A percentile compares a stretch with the other conserved stretches of the same genome.
These are phyloP conservation scores for Onychomys leucogaster DNA, from an alignment of 2,797 vertebrate species.

Conservation along the genomic window DNA sequence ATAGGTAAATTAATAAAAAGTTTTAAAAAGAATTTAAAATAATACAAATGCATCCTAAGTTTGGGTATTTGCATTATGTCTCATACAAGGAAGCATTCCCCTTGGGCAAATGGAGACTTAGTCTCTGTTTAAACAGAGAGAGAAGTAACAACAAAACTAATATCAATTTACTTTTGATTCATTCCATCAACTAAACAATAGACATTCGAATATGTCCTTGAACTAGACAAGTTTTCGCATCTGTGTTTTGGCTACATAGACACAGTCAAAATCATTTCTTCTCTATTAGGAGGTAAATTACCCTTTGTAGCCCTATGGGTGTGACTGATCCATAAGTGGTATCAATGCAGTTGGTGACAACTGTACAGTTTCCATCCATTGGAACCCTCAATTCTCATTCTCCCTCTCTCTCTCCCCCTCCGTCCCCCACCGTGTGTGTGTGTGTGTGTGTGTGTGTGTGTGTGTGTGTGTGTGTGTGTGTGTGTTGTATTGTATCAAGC, in stretches of 20 bases:
- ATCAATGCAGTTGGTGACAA: not conserved
- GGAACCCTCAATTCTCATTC: not conserved
- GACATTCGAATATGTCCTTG: not conserved
- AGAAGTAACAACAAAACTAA: not conserved
- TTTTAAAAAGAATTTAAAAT: not conserved
- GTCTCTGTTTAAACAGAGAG: not conserved
- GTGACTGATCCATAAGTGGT: not conserved
- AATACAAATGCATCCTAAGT: not conserved
- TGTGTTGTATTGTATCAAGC: not conserved
- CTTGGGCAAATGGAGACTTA: not conserved
- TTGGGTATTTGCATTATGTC: not conserved
- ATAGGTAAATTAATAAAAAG: not conserved
- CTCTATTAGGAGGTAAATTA: not conserved
- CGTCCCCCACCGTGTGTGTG: no score
- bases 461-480: not conserved
- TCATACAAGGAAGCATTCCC: not conserved
- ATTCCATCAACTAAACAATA: slow-evolving; percentile 23
- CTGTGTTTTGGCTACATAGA: not conserved
- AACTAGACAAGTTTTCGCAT: not conserved
- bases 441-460: not conserved
- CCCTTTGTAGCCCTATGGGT: not conserved
- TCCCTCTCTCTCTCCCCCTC: no score
- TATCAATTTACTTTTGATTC: slow-evolving; percentile 13
- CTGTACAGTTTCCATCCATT: not conserved
- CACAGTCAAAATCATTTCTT: not conserved